A percentile compares a stretch with the other conserved stretches of the same genome.
Evolutionary conservation across 2,797 vertebrate genomes (phyloP).

Genomic region (Lates japonicus): DNA sequence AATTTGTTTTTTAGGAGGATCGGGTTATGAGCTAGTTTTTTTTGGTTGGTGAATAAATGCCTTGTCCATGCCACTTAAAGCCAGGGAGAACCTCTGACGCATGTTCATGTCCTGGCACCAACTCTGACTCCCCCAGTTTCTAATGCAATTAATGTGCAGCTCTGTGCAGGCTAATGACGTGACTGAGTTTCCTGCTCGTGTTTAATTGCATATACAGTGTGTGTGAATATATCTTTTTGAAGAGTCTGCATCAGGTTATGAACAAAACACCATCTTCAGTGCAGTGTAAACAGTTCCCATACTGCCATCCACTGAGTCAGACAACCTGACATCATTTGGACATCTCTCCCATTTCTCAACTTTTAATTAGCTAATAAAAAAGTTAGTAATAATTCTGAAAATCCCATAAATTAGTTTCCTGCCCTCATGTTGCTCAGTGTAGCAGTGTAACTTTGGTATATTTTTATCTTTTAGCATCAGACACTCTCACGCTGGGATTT

Average conservation of each 20-base stretch:
- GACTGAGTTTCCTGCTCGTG: neutral
- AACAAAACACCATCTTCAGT: neutral
- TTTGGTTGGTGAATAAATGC: conserved; percentile 39
- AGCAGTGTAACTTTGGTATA: neutral
- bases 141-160: conserved; percentile 9
- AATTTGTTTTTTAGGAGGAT: neutral
- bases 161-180: neutral
- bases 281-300: neutral
- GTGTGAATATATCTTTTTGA: neutral
- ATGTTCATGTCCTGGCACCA: conserved; percentile 12
- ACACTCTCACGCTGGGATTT: neutral
- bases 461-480: neutral
- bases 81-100: conserved; percentile 4
- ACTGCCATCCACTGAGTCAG: neutral
- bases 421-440: neutral
- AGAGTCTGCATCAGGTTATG: neutral
- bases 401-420: neutral
- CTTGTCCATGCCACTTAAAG: conserved; percentile 17
- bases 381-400: neutral
- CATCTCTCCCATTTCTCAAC: neutral
- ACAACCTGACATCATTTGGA: neutral
- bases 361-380: neutral
- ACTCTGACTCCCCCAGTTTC: neutral
- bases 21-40: neutral
- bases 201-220: neutral